phyloP scores from a whole-genome alignment of 2,888 invertebrate species.

The Mycalesis mineus region DNA sequence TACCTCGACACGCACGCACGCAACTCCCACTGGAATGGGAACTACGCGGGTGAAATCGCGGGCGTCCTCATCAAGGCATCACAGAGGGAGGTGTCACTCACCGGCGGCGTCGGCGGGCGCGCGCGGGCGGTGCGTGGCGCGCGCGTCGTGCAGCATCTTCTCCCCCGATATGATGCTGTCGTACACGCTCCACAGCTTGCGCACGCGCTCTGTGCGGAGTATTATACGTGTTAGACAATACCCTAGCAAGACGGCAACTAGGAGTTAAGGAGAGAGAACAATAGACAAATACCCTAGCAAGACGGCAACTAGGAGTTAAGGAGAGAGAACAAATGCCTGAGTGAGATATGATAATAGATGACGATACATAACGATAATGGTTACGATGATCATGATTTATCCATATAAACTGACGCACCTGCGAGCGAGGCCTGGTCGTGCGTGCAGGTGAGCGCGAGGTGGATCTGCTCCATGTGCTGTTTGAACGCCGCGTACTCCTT shows the following conservation, averaged over 20 bases:
- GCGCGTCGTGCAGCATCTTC: conserved; percentile 69
- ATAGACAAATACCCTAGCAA: too few relatives aligned
- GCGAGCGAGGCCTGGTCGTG: conserved; percentile 10
- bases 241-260: too few relatives aligned
- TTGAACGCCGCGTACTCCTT: conserved; percentile 86
- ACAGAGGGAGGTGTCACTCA: conserved; percentile 30
- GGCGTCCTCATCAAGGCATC: too few relatives aligned
- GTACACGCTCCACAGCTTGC: conserved; percentile 61
- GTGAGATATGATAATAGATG: too few relatives aligned
- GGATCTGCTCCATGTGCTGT: conserved; percentile 88
- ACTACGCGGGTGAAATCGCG: background rate
- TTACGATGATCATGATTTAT: too few relatives aligned
- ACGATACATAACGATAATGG: too few relatives aligned
- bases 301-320: too few relatives aligned
- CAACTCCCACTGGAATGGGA: too few relatives aligned
- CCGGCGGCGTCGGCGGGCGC: conserved; percentile 42
- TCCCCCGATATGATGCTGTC: conserved; percentile 64
- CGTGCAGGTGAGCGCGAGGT: conserved; percentile 80
- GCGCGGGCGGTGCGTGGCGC: conserved; percentile 41
- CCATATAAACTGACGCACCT: background rate
- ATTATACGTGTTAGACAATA: too few relatives aligned
- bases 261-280: too few relatives aligned
- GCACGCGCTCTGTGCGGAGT: conserved; percentile 54
- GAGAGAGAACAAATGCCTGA: too few relatives aligned
- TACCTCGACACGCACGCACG: too few relatives aligned